Percentiles rank a stretch among this genome's conserved stretches.
Evolutionary conservation across 2,888 invertebrate species (phyloP).

Genomic region (Machimus atricapillus): DNA sequence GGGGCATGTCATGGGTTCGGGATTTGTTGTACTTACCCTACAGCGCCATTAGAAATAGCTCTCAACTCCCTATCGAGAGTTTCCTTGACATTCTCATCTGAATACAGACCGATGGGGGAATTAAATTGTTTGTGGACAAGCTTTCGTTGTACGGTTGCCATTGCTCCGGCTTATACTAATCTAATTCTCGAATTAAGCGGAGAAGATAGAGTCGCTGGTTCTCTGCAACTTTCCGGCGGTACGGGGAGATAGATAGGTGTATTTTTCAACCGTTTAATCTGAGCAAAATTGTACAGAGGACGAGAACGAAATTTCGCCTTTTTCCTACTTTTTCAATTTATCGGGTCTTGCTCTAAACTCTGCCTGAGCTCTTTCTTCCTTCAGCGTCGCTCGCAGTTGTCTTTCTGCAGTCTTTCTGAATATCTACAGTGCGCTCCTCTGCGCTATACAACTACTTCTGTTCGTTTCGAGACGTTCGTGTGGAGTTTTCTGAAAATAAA

Average conservation of each 20-base stretch:
- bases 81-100: constrained; percentile 80
- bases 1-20: background rate
- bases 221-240: constrained; percentile 2
- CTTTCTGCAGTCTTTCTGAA: background rate
- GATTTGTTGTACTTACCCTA: constrained; percentile 71
- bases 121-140: constrained; percentile 90
- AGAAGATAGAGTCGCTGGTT: constrained; percentile 13
- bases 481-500: constrained; percentile 46
- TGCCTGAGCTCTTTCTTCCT: constrained; percentile 11
- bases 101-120: constrained; percentile 86
- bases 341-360: constrained; percentile 37
- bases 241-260: background rate
- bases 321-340: constrained; percentile 47
- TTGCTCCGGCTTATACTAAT: constrained; percentile 61
- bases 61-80: constrained; percentile 79
- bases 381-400: constrained; percentile 23
- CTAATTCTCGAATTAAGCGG: constrained; percentile 38
- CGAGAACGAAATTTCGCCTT: background rate
- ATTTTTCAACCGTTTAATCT: constrained; percentile 16
- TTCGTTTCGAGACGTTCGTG: constrained; percentile 48
- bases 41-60: constrained; percentile 78
- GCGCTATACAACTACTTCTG: constrained; percentile 42
- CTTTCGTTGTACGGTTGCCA: constrained; percentile 73
- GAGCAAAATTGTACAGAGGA: constrained; percentile 13
- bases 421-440: constrained; percentile 20